Conservation (phyloP, 2,113 vertebrate species). For the Poeciliopsis prolifica region DNA sequence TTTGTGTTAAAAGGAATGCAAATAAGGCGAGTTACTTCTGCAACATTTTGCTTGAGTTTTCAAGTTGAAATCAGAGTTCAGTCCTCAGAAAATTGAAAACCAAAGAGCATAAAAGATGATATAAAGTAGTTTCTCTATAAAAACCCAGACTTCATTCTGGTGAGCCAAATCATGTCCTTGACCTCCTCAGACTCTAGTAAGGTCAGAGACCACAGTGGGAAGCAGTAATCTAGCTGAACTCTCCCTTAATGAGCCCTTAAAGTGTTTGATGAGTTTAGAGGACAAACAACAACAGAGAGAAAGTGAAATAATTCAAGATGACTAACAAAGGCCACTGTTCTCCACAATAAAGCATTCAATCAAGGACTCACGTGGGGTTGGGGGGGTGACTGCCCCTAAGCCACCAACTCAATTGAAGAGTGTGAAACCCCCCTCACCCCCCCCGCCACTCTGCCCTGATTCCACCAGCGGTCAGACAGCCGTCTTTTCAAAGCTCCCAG, state of each 20-base stretch:
- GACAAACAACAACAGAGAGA: constrained; percentile 20
- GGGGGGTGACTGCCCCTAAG: constrained; percentile 47
- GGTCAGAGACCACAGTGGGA: constrained; percentile 1
- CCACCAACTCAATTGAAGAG: constrained; percentile 69
- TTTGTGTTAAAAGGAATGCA: background rate
- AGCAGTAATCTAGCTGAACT: constrained; percentile 10
- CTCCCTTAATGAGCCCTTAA: constrained; percentile 42
- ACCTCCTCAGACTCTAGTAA: constrained; percentile 12
- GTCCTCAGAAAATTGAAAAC: no score
- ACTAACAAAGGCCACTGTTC: constrained; percentile 29
- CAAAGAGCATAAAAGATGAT: no score
- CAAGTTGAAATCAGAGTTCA: background rate
- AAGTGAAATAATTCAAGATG: constrained; percentile 24
- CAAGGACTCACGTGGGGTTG: constrained; percentile 44
- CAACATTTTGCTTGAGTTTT: background rate
- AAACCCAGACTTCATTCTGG: constrained; percentile 1
- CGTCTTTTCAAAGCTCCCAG: constrained; percentile 69
- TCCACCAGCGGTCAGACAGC: constrained; percentile 47
- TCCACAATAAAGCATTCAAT: constrained; percentile 43
- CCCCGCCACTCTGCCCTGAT: constrained; percentile 22
- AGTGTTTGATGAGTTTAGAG: constrained; percentile 37
- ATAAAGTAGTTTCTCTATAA: background rate
- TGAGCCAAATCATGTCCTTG: constrained; percentile 4
- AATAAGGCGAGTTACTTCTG: background rate
- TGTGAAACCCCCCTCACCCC: constrained; percentile 42